These are phyloP conservation scores for Lomographa bimaculata DNA, from an alignment of 2,888 invertebrate species.

Conservation along the genomic window DNA sequence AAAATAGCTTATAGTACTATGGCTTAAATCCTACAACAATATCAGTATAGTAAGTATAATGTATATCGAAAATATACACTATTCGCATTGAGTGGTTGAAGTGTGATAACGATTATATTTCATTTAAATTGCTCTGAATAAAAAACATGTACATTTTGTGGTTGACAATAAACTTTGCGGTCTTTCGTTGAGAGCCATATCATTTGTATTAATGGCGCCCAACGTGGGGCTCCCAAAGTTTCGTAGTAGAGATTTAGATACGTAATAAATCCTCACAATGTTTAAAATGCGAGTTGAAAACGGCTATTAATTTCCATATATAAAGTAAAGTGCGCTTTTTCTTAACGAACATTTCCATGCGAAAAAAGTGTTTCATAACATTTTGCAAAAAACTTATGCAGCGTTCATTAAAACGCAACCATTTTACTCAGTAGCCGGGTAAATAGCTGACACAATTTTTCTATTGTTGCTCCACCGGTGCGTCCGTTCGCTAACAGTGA, in stretches of 20 bases:
- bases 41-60: too few species aligned
- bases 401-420: slow-evolving; percentile 12
- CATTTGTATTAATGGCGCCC: slow-evolving; percentile 24
- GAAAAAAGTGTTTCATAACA: slow-evolving; percentile 9
- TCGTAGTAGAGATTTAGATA: slow-evolving; percentile 8
- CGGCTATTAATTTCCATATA: neutral
- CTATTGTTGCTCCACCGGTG: slow-evolving; percentile 15
- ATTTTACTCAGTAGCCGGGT: slow-evolving; percentile 12
- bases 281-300: slow-evolving; percentile 6
- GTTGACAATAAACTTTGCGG: slow-evolving; percentile 21
- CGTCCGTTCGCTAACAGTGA: slow-evolving; percentile 36
- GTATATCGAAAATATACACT: too few species aligned
- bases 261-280: slow-evolving; percentile 9
- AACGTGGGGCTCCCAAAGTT: slow-evolving; percentile 19
- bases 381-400: slow-evolving; percentile 13
- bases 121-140: slow-evolving; percentile 14
- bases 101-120: slow-evolving; percentile 6
- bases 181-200: slow-evolving; percentile 17
- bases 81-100: slow-evolving; percentile 2
- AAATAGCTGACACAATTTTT: slow-evolving; percentile 21
- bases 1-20: slow-evolving; percentile 40
- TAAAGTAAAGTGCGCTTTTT: slow-evolving; percentile 4
- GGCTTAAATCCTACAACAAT: too few species aligned
- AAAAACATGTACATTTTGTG: slow-evolving; percentile 17
- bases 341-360: slow-evolving; percentile 2